Conservation (phyloP, 2,888 invertebrate genomes). For the Caenorhabditis afra region DNA sequence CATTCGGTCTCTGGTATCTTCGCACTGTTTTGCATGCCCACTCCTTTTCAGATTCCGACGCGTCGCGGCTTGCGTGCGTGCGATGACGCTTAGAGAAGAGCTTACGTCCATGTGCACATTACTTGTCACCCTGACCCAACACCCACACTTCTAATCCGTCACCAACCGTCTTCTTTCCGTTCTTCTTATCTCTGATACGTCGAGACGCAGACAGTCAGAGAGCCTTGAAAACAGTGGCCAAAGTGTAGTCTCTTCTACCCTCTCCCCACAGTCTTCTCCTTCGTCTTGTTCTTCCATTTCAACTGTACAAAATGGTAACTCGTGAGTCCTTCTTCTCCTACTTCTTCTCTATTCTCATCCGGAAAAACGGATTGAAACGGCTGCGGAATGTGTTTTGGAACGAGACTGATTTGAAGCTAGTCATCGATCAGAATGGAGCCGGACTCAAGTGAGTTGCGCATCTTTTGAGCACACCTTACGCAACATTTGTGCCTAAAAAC, state of each 20-base stretch:
- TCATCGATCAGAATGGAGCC: slow-evolving; percentile 13
- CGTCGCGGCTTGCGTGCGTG: too few species aligned
- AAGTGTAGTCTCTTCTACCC: slow-evolving; percentile 27
- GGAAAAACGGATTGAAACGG: slow-evolving; percentile 17
- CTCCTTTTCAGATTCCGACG: not conserved
- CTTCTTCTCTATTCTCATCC: slow-evolving; percentile 19
- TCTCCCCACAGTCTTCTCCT: not conserved
- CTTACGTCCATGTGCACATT: too few species aligned
- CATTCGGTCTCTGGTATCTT: too few species aligned
- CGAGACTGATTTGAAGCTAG: slow-evolving; percentile 3
- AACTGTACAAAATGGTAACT: slow-evolving; percentile 11
- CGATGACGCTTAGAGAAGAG: too few species aligned
- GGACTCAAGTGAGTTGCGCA: slow-evolving; percentile 14
- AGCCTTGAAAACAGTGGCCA: slow-evolving; percentile 48
- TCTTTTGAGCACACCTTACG: too few species aligned
- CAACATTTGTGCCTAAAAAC: too few species aligned
- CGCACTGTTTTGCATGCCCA: not conserved
- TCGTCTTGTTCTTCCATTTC: not conserved
- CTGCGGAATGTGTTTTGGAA: slow-evolving; percentile 34
- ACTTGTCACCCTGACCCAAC: not conserved
- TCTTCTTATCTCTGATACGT: slow-evolving; percentile 4
- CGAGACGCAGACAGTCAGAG: slow-evolving; percentile 28
- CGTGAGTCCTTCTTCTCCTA: slow-evolving; percentile 17
- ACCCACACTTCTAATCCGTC: not conserved
- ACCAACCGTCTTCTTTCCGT: slow-evolving; percentile 6